phyloP scores from a whole-genome alignment of 2,113 vertebrate species.

The Riparia riparia region DNA sequence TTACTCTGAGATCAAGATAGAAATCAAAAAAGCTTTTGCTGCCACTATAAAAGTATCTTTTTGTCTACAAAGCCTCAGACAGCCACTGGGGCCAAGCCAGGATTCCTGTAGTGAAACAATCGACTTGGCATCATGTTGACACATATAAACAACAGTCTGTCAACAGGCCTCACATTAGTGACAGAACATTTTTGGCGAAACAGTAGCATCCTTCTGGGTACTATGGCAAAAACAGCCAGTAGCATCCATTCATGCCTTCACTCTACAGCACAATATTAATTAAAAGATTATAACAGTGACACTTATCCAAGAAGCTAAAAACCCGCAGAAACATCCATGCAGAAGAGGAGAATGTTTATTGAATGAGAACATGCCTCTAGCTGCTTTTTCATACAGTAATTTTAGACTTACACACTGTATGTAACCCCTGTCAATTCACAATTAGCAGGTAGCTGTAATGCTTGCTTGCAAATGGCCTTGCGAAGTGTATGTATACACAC shows the following conservation, averaged over 20 bases:
- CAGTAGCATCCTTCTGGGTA: slow-evolving; percentile 80
- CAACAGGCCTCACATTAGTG: slow-evolving; percentile 92
- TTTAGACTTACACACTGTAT: slow-evolving; percentile 27
- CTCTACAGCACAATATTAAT: slow-evolving; percentile 74
- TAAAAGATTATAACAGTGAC: slow-evolving; percentile 75
- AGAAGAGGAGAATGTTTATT: slow-evolving; percentile 36
- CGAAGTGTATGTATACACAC: slow-evolving; percentile 7
- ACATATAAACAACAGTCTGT: slow-evolving; percentile 86
- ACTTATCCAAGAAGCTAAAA: slow-evolving; percentile 59
- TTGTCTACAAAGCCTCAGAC: slow-evolving; percentile 78
- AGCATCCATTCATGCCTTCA: slow-evolving; percentile 76
- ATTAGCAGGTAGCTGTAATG: slow-evolving; percentile 50
- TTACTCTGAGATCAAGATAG: slow-evolving; percentile 44
- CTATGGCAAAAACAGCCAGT: slow-evolving; percentile 77
- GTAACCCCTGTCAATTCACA: slow-evolving; percentile 53
- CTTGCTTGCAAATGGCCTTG: slow-evolving; percentile 33
- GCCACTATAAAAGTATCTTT: slow-evolving; percentile 57
- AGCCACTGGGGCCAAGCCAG: slow-evolving; percentile 86
- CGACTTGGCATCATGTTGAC: slow-evolving; percentile 86
- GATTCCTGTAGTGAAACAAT: slow-evolving; percentile 83
- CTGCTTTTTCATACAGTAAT: slow-evolving; percentile 52
- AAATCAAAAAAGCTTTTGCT: slow-evolving; percentile 66
- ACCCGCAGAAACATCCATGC: slow-evolving; percentile 17
- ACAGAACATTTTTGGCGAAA: slow-evolving; percentile 87
- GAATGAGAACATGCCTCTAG: slow-evolving; percentile 52